Base-by-base conservation (phyloP, 2,113 vertebrate species). In the Sitta europaea region DNA sequence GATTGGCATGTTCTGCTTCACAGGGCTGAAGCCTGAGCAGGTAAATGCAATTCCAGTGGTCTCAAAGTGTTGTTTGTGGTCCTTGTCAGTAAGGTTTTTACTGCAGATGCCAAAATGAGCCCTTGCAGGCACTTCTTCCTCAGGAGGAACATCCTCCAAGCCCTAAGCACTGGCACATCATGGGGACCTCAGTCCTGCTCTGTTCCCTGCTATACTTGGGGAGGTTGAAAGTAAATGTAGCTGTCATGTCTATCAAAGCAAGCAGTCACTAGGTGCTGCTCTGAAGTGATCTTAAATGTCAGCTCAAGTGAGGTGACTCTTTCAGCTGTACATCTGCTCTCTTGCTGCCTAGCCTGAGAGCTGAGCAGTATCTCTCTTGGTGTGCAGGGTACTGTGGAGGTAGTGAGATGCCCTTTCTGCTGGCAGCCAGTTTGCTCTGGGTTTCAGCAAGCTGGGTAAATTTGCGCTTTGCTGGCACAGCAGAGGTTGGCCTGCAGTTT, bases 1-100 rank as follows among this genome's bases (percentile, higher is more conserved):
- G 97, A 99, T 99, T 0, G 99, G 99, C 96, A 99, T 99, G 99
- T 99, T 99, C 94, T 99, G 99, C 97, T 99, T 99, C 97, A 99
- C 99, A 0, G 99, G 99, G 62, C 98, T 99, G 43, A 99, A 99
- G 90, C 99, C 99, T 1, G 99, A 99, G 25, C 99, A 99, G 99
- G 99, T 99, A 74, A 95, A 96, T 1, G 0, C 6, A 10, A 21
- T 36, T 86, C 5, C 40, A 6, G 5, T 31, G 35, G 17, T 33
- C 51, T 80, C 38, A 16, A 6, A 51, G 21, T 88, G 71, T 40
- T 3, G 0, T 81, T 75, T 48, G 36, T 0, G 0, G 9, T 57
- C n/a, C n/a, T 48, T 38, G 35, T 17, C 50, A 57, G 15, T 23
- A 66, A n/a, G 43, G 36, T 50, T 20, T 63, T 53, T 57, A 42